These are phyloP conservation scores for Brachyptera risi DNA, from an alignment of 2,888 invertebrate genomes.

Conservation along the genomic window DNA sequence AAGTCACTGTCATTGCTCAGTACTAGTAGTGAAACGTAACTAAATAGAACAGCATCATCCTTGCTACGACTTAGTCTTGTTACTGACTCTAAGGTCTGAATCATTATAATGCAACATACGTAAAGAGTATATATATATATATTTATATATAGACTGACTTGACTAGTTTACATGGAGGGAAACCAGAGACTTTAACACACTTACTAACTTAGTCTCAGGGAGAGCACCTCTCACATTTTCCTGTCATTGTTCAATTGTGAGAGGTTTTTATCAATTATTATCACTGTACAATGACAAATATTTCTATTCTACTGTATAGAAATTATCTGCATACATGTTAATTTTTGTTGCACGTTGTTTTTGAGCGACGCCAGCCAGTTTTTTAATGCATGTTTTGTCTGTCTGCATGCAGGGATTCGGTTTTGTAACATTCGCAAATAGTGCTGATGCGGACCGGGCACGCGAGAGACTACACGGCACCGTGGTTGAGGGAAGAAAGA, in stretches of 20 bases:
- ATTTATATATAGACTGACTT: neutral
- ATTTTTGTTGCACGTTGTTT: constrained; percentile 73
- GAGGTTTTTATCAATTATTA: constrained; percentile 3
- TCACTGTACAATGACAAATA: constrained; percentile 8
- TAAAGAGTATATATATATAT: too few relatives aligned
- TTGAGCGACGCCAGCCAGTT: constrained; percentile 63
- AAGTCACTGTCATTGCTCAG: constrained; percentile 20
- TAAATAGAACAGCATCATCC: constrained; percentile 11
- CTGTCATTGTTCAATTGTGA: constrained; percentile 9
- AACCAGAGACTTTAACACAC: neutral
- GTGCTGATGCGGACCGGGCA: constrained; percentile 99
- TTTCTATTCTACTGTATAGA: constrained; percentile 19
- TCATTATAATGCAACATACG: too few relatives aligned
- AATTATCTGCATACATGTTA: constrained; percentile 44
- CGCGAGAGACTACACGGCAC: constrained; percentile 99
- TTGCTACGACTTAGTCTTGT: neutral
- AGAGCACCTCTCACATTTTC: constrained; percentile 1
- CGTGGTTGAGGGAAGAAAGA: constrained; percentile 99
- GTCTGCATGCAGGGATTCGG: constrained; percentile 99
- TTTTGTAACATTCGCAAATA: constrained; percentile 99
- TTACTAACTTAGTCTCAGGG: neutral
- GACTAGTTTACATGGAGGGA: neutral
- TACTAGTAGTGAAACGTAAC: constrained; percentile 13
- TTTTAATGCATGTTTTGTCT: constrained; percentile 91
- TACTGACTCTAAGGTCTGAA: too few relatives aligned